phyloP scores from a whole-genome alignment of 2,888 invertebrate species.

The Lepidonotus clava region DNA sequence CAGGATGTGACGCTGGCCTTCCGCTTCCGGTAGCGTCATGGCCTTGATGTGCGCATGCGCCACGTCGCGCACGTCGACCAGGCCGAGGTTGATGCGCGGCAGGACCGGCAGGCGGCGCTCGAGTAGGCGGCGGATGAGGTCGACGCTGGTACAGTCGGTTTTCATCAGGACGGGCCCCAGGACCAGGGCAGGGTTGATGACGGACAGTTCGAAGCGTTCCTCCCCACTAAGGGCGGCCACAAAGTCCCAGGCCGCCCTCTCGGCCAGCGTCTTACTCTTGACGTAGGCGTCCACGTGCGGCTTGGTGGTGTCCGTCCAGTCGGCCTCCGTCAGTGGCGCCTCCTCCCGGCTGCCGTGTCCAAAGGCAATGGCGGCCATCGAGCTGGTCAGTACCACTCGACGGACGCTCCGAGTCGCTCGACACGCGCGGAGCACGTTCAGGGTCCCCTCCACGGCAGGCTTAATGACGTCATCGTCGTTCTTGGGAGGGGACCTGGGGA shows the following conservation, averaged over 20 bases:
- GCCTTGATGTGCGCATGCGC: slow-evolving; percentile 68
- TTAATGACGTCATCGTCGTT: slow-evolving; percentile 80
- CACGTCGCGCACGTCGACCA: slow-evolving; percentile 83
- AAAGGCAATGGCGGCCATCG: slow-evolving; percentile 80
- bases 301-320: slow-evolving; percentile 58
- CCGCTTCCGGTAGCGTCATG: slow-evolving; percentile 59
- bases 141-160: slow-evolving; percentile 69
- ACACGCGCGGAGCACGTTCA: slow-evolving; percentile 81
- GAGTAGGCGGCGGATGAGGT: slow-evolving; percentile 77
- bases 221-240: slow-evolving; percentile 81
- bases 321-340: slow-evolving; percentile 56
- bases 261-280: slow-evolving; percentile 82
- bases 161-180: slow-evolving; percentile 80
- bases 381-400: slow-evolving; percentile 82
- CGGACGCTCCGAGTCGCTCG: slow-evolving; percentile 75
- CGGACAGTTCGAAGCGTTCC: slow-evolving; percentile 81
- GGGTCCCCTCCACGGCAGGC: slow-evolving; percentile 82
- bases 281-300: slow-evolving; percentile 76
- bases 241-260: slow-evolving; percentile 83
- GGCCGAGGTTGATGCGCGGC: slow-evolving; percentile 80
- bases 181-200: slow-evolving; percentile 82
- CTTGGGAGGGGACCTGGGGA: slow-evolving; percentile 76
- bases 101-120: slow-evolving; percentile 78
- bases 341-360: slow-evolving; percentile 23
- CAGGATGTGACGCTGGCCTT: slow-evolving; percentile 79